Conservation (phyloP, 2,113 vertebrate genomes). For the Actinemys pallida region DNA sequence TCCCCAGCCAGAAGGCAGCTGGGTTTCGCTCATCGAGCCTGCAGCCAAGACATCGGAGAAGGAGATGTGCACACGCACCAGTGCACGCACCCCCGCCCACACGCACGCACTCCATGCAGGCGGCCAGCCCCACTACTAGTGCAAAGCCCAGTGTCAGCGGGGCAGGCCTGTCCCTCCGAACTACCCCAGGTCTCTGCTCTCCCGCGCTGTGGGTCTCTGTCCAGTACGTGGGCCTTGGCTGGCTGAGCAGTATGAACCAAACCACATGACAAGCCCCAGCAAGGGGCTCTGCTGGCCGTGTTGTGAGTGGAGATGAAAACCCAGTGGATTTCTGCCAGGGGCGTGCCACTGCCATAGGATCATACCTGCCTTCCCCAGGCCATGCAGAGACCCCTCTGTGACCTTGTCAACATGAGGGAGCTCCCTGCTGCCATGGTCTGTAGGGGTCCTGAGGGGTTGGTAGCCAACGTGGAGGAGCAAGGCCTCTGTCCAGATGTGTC, state of each 20-base stretch:
- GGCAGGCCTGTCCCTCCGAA: neutral
- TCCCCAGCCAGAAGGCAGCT: constrained; percentile 90
- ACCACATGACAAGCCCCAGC: no score
- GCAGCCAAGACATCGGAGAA: constrained; percentile 81
- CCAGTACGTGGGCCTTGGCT: no score
- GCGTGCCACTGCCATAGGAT: neutral
- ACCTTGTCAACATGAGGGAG: neutral
- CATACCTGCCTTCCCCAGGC: neutral
- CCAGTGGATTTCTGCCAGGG: neutral
- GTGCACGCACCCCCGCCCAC: neutral
- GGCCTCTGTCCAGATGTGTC: neutral
- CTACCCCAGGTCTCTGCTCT: neutral
- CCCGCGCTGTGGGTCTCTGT: no score
- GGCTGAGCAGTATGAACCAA: neutral
- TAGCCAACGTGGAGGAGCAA: neutral
- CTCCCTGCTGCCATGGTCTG: neutral
- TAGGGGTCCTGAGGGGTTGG: neutral
- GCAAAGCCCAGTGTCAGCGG: neutral
- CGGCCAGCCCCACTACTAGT: neutral
- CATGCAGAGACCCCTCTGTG: neutral
- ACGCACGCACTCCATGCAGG: rapidly evolving
- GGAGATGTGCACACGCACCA: constrained; percentile 45
- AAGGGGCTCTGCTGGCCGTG: no score
- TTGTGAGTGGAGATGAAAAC: no score
- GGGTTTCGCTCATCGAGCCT: constrained; percentile 86